A percentile compares a stretch with the other conserved stretches of the same genome.
Evolutionary conservation across 2,888 invertebrate species (phyloP).

Genomic region (Caenorhabditis zanzibari): DNA sequence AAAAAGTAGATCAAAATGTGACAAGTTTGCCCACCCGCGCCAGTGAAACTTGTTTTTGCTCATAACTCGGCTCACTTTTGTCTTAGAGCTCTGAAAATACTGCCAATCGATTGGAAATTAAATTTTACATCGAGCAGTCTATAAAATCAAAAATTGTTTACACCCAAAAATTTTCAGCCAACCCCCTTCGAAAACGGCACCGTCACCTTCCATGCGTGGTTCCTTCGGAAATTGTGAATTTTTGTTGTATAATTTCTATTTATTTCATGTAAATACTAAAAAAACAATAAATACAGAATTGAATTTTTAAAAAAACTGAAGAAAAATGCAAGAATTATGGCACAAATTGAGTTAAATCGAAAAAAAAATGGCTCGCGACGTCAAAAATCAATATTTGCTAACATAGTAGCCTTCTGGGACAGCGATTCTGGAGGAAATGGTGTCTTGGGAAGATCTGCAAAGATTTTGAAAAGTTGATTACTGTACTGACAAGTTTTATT

Average conservation of each 20-base stretch:
- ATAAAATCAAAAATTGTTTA: background rate
- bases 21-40: no score
- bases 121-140: background rate
- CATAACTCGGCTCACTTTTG: no score
- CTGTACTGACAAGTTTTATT: no score
- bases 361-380: background rate
- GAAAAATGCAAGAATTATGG: constrained; percentile 64
- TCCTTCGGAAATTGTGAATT: constrained; percentile 18
- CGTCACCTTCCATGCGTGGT: constrained; percentile 44
- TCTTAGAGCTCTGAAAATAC: no score
- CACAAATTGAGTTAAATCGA: constrained; percentile 10
- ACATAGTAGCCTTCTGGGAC: constrained; percentile 47
- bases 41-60: no score
- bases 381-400: constrained; percentile 37
- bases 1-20: no score
- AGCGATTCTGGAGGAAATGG: background rate
- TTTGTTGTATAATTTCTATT: background rate
- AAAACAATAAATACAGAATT: background rate
- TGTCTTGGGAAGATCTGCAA: constrained; percentile 40
- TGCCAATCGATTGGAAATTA: background rate
- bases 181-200: constrained; percentile 42
- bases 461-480: background rate
- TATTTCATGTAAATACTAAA: background rate
- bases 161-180: constrained; percentile 9
- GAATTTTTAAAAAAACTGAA: constrained; percentile 26